Conservation (phyloP, 2,797 vertebrate species). For the Staurois parvus region DNA sequence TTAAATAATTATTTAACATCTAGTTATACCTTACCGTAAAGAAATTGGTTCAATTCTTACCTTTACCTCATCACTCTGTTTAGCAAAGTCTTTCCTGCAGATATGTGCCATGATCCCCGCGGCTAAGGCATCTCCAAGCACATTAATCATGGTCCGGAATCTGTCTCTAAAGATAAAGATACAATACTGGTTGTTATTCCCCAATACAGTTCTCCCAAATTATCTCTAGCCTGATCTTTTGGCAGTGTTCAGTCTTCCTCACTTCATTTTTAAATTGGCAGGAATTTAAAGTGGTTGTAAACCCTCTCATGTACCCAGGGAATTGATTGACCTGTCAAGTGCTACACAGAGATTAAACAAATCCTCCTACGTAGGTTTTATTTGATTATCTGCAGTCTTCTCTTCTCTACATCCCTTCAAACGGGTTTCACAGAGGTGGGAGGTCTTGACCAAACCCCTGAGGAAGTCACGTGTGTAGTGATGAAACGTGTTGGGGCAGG, state of each 20-base stretch:
- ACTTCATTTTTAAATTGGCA: neutral
- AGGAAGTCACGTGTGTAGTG: too few species aligned
- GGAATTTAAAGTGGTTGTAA: too few species aligned
- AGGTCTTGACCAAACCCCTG: too few species aligned
- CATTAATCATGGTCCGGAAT: slow-evolving; percentile 98
- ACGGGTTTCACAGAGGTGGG: too few species aligned
- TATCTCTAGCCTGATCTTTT: neutral
- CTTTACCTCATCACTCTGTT: slow-evolving; percentile 87
- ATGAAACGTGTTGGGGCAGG: too few species aligned
- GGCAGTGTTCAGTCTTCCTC: too few species aligned
- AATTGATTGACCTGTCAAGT: too few species aligned
- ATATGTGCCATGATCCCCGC: slow-evolving; percentile 98
- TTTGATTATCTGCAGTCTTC: too few species aligned
- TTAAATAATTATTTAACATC: neutral
- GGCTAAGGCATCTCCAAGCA: slow-evolving; percentile 93
- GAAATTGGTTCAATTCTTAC: neutral
- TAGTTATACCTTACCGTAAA: neutral
- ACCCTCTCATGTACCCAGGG: too few species aligned
- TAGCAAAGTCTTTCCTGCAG: slow-evolving; percentile 95
- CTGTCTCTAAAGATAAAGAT: slow-evolving; percentile 83
- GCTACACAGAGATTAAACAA: too few species aligned
- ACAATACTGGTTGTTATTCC: slow-evolving; percentile 6
- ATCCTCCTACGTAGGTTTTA: too few species aligned
- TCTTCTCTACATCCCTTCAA: too few species aligned
- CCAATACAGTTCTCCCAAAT: neutral